phyloP scores from a whole-genome alignment of 2,888 invertebrate species.

The Tribolium freemani region DNA sequence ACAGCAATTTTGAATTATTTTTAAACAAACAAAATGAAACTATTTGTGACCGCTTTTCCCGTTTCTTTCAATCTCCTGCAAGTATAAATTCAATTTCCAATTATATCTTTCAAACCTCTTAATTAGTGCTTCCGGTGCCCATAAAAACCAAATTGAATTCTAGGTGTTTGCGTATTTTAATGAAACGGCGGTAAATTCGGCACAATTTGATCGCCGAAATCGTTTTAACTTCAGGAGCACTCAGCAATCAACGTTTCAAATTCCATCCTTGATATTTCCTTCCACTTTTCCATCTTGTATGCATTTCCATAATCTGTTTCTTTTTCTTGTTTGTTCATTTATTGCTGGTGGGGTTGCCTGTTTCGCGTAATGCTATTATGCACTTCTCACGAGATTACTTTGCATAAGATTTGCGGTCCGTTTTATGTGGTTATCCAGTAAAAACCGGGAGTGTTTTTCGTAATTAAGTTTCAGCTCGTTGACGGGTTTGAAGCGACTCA shows the following conservation, averaged over 20 bases:
- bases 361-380: constrained; percentile 57
- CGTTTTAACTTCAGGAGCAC: constrained; percentile 5
- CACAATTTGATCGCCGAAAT: constrained; percentile 1
- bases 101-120: neutral
- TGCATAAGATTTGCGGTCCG: constrained; percentile 52
- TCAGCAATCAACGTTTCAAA: constrained; percentile 37
- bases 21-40: no score
- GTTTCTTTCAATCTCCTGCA: no score
- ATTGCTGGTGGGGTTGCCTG: constrained; percentile 47
- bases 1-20: neutral
- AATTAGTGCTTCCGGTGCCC: constrained; percentile 9
- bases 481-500: constrained; percentile 50
- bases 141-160: constrained; percentile 14
- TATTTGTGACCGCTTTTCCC: no score
- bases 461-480: constrained; percentile 59
- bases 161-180: constrained; percentile 28
- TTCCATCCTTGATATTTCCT: constrained; percentile 41
- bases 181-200: constrained; percentile 25
- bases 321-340: constrained; percentile 47
- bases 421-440: constrained; percentile 55
- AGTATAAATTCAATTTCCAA: no score
- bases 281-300: constrained; percentile 40
- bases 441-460: constrained; percentile 58
- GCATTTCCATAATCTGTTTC: constrained; percentile 45
- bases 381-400: constrained; percentile 60